Evolutionary conservation across 2,113 vertebrate species (phyloP).

Genomic region (Hemichromis elongatus): DNA sequence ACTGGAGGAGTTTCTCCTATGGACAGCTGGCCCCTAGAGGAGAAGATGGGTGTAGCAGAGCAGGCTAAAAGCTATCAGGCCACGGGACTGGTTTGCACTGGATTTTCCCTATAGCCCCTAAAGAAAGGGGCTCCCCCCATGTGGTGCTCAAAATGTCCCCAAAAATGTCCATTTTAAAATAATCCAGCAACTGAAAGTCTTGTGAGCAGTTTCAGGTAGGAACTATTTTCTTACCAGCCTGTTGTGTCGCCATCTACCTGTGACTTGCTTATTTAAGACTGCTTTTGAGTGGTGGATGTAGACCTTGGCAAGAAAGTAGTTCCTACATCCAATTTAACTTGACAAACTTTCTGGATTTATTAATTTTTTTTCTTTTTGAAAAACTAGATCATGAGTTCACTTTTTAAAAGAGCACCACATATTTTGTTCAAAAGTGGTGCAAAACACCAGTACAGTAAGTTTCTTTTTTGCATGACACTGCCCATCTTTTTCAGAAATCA

Average conservation of each 20-base stretch:
- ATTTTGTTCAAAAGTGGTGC: neutral
- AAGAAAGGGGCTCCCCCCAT: neutral
- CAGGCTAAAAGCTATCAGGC: slow-evolving; percentile 38
- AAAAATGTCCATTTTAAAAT: neutral
- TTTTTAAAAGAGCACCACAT: neutral
- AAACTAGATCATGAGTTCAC: neutral
- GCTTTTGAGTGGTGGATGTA: neutral
- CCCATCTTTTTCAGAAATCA: neutral
- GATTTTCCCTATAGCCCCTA: neutral
- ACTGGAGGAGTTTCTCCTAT: slow-evolving; percentile 62
- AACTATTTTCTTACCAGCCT: neutral
- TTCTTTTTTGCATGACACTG: neutral
- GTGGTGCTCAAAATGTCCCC: neutral
- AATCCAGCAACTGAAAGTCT: neutral
- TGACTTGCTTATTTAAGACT: neutral
- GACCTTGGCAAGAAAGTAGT: neutral
- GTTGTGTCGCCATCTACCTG: neutral
- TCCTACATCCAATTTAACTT: neutral
- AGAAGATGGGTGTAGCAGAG: slow-evolving; percentile 30
- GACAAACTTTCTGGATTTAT: neutral
- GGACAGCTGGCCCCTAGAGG: slow-evolving; percentile 58
- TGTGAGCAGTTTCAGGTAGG: neutral
- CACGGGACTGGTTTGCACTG: slow-evolving; percentile 4
- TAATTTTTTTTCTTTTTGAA: neutral
- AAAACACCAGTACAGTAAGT: neutral